Base-by-base conservation (phyloP, 2,888 invertebrate species). In the Cryptocephalus moraei region DNA sequence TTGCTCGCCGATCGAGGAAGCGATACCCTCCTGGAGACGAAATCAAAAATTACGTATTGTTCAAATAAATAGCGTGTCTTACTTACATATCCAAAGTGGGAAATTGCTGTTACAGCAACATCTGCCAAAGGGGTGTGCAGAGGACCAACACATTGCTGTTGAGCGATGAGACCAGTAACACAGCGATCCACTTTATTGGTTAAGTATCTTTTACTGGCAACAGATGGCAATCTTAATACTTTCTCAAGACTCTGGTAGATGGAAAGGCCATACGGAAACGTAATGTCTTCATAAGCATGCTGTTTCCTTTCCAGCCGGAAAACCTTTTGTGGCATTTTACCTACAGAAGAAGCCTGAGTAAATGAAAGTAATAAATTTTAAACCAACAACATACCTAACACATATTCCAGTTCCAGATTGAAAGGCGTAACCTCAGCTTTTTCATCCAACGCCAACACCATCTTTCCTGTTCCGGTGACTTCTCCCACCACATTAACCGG, bases 141-240 rank as follows among this genome's bases (percentile, higher is more conserved):
- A 0, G 96, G 95, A 0, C 99, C 97, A 22, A 97, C 93, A 67
- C 97, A 97, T 69, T 99, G 99, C 64, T 99, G 97, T 69, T 96
- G 96, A 0, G 93, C 97, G 47, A 97, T 80, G 11, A 97, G 74
- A 1, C 97, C 97, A 1, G 92, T 87, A 8, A 97, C 96, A 66
- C 94, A 95, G 39, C 96, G 80, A 68, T 91, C 90, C 11, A 95
- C 95, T 78, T 96, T 96, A 64, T 89, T 96, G 0, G 94, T 96
- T 39, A 96, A 76, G 38, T 56, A 56, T 57, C 96, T 78, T 70
- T 99, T 99, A 68, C 95, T 94, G 41, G 86, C 90, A 6, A 99
- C 95, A 1, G 92, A 82, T 1, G 96, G 91, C 14, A 96, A 77
- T 54, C 88, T 77, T 40, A 99, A 71, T 0, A 97, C 95, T 53